Evolutionary conservation across 2,113 vertebrate species (phyloP).

Genomic region (Lagopus muta): DNA sequence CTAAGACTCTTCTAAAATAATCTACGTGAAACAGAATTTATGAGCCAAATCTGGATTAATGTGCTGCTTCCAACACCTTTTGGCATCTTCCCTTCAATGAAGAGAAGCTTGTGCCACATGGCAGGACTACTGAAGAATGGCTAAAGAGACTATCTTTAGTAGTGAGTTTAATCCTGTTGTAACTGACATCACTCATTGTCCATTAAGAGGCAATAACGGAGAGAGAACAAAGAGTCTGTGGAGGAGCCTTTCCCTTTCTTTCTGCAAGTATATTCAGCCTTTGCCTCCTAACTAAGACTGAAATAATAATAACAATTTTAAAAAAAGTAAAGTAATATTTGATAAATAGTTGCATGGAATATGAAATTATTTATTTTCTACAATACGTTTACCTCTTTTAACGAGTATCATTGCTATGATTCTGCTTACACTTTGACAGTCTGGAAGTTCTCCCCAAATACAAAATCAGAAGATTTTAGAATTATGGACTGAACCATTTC

Average conservation of each 20-base stretch:
- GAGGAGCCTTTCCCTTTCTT: not conserved
- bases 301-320: not conserved
- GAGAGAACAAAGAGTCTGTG: not conserved
- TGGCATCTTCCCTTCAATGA: not conserved
- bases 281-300: not conserved
- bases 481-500: not conserved
- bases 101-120: not conserved
- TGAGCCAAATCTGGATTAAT: not conserved
- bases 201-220: not conserved
- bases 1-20: not conserved
- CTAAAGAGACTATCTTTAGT: not conserved
- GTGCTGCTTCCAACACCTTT: not conserved
- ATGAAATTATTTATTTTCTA: not conserved
- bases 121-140: not conserved
- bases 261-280: not conserved
- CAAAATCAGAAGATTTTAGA: not conserved
- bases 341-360: not conserved
- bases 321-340: not conserved
- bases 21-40: not conserved
- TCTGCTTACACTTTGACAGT: not conserved
- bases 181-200: not conserved
- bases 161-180: not conserved
- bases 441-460: not conserved
- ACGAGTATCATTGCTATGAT: rapidly evolving
- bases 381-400: not conserved